Evolutionary conservation across 2,797 vertebrate genomes (phyloP), one percentile per base, ranked within the genome.

Genomic region (Myripristis jacobus): DNA sequence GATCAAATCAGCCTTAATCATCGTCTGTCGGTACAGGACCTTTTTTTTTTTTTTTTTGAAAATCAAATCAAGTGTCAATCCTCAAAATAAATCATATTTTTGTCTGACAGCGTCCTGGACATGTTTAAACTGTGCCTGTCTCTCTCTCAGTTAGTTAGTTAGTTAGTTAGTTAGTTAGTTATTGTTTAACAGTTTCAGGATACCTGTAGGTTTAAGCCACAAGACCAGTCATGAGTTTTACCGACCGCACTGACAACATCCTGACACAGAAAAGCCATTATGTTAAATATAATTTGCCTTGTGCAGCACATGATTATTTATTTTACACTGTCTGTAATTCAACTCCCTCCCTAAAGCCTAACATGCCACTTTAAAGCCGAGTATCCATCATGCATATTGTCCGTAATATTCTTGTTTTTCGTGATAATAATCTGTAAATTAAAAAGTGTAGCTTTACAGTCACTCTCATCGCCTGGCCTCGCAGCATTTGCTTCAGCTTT

Each of bases 1-100:
- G 38, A 79, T 73, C 75, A 79, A 69, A 70, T 75, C 55, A 80
- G 64, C 71, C 31, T 50, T 77, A 82, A 78, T 80, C 29, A 72
- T 54, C 61, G 34, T 19, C 47, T 77, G 27, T 24, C 47, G 41
- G 6, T 63, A 25, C 38, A 65, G 47, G 74, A 41, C 21, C 4
- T 41, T 65, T 66, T 46, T 70, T 24, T 66, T 46, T 70, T 24
- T n/a, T n/a, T n/a, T n/a, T n/a, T n/a, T n/a, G n/a, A n/a, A n/a
- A n/a, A 10, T 61, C 16, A 66, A 52, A 69, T 60, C 16, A 31
- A 41, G 53, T 43, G 41, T 65, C 38, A 66, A 24, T 9, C 2
- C 25, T 44, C 25, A 54, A 67, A 51, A n/a, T 16, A 3, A 21
- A 1, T 44, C 31, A 31, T 57, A 2, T 52, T 41, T 41, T 41